Base-by-base conservation (phyloP, 2,888 invertebrate species). In the Platynereis dumerilii region DNA sequence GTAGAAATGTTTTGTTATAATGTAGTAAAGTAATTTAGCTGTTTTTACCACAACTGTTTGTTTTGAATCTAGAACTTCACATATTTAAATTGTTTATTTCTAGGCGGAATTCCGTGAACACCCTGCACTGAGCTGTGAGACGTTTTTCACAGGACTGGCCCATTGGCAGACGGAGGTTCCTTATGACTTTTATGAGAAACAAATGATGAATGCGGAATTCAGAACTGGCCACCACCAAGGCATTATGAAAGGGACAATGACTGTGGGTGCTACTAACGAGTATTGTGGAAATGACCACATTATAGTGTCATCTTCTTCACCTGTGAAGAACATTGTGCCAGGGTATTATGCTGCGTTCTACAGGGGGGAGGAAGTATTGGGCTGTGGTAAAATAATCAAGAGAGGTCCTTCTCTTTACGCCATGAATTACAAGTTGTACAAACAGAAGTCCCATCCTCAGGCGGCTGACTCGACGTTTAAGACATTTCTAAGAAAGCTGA, bases 241-340 rank as follows among this genome's bases (percentile, higher is more conserved):
- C 10, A 22, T 52, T 22, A 48, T 34, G 2, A 34, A 39, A 29
- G 42, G 63, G n/a, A 34, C 57, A 20, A 45, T 63, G 58, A 63
- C 63, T 29, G 58, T 58, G 1, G 63, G 63, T 3, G 42, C 52
- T 12, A 57, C 27, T 48, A 58, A 57, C 39, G 58, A 45, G 24
- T 63, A 48, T 42, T 63, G 58, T 28, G 58, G 63, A 45, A 45
- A 63, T 22, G 63, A 63, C 34, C 58, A 63, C 34, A 58, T 63
- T 45, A 63, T 63, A 10, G 7, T 58, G n/a, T 63, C 63, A 10
- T 63, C 63, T 27, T 44, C 39, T 24, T 48, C 22, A 22, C 58
- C 63, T 20, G 5, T 63, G 5, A 58, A 48, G 12, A 12, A 12
- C 20, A 48, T 48, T 22, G 26, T 29, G 17, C 63, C 63, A 2